Percentiles rank a stretch among this genome's conserved stretches.
phyloP scores from a whole-genome alignment of 2,797 vertebrate genomes.

The Sebastes hopkinsi region DNA sequence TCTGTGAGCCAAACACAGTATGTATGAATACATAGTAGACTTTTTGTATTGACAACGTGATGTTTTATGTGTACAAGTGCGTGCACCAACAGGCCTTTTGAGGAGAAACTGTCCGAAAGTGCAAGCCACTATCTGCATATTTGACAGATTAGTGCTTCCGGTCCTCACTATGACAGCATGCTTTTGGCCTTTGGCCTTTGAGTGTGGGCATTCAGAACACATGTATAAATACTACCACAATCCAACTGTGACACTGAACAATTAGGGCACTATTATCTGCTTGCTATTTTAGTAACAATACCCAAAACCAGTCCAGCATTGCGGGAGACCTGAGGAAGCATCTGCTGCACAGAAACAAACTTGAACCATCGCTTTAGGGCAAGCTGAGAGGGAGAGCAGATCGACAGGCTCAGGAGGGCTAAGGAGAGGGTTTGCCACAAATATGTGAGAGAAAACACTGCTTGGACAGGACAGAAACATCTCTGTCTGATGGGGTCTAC shows the following conservation, averaged over 20 bases:
- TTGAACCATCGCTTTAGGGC: slow-evolving; percentile 7
- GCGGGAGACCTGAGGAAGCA: slow-evolving; percentile 44
- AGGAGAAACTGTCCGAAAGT: background rate
- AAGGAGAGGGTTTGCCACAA: slow-evolving; percentile 46
- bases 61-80: background rate
- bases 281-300: slow-evolving; percentile 29
- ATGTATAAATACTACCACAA: background rate
- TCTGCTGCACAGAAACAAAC: slow-evolving; percentile 47
- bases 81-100: background rate
- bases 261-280: background rate
- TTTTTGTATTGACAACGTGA: background rate
- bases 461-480: slow-evolving; percentile 42
- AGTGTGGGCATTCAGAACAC: background rate
- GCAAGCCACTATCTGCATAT: background rate
- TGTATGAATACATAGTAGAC: background rate
- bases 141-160: background rate
- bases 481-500: slow-evolving; percentile 25
- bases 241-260: background rate
- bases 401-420: slow-evolving; percentile 22
- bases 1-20: background rate
- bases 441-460: slow-evolving; percentile 41
- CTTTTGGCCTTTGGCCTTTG: background rate
- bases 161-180: background rate
- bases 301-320: slow-evolving; percentile 1
- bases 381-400: slow-evolving; percentile 38